Evolutionary conservation across 2,113 vertebrate species (phyloP).

Genomic region (Cacatua alba): DNA sequence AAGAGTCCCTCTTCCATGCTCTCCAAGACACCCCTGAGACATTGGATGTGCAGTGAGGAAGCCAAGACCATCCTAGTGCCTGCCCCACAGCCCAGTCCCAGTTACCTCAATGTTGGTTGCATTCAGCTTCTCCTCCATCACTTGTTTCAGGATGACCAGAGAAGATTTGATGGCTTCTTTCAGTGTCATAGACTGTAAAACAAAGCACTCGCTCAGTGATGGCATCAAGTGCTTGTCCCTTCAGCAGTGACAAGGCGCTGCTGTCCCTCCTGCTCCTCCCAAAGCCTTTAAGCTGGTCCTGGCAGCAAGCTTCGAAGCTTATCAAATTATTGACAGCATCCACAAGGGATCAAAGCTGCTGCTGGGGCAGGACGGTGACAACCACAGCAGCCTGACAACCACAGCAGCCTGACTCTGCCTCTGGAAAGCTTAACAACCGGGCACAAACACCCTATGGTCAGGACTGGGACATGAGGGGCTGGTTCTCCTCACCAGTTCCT

Average conservation of each 20-base stretch:
- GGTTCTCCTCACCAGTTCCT: neutral
- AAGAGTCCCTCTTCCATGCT: neutral
- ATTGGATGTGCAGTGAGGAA: neutral
- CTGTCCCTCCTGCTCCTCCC: neutral
- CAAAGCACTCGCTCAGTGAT: neutral
- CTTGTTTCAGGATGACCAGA: slow-evolving; percentile 97
- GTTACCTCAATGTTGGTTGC: slow-evolving; percentile 94
- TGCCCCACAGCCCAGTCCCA: neutral
- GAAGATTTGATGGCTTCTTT: slow-evolving; percentile 99
- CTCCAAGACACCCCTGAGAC: neutral
- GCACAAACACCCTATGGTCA: neutral
- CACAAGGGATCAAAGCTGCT: neutral
- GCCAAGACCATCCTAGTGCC: neutral
- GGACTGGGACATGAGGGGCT: rapidly evolving
- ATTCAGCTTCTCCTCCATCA: slow-evolving; percentile 99
- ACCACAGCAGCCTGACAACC: neutral
- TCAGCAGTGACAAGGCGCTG: rapidly evolving
- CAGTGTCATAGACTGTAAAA: slow-evolving; percentile 94
- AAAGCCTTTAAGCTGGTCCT: neutral
- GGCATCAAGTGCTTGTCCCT: neutral
- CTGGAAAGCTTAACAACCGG: neutral
- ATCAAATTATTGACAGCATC: neutral
- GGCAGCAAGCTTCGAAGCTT: neutral
- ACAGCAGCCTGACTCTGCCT: neutral
- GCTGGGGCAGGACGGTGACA: too few relatives aligned